phyloP scores from a whole-genome alignment of 2,113 vertebrate genomes.

The Mustela nigripes region DNA sequence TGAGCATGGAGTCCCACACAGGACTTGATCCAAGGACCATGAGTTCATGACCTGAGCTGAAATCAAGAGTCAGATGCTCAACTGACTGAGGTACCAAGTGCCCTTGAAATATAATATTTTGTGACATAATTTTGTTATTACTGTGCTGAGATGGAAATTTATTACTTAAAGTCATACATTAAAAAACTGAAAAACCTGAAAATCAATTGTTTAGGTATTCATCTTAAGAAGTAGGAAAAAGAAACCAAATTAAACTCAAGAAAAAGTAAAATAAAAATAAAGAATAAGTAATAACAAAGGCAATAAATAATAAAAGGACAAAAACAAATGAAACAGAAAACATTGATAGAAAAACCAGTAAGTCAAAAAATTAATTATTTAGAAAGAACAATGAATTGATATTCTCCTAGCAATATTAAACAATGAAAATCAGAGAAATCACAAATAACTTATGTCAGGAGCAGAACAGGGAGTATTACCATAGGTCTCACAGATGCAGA shows the following conservation, averaged over 20 bases:
- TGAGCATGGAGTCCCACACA: background rate
- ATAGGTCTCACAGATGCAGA: background rate
- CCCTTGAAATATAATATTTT: background rate
- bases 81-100: background rate
- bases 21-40: background rate
- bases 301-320: background rate
- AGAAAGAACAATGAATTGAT: background rate
- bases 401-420: background rate
- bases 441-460: background rate
- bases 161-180: background rate
- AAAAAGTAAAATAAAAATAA: background rate
- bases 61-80: background rate
- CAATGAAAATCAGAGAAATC: background rate
- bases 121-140: background rate
- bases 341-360: background rate
- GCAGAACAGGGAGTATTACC: background rate
- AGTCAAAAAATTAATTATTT: background rate
- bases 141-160: background rate
- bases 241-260: background rate
- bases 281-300: background rate
- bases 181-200: background rate
- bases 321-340: constrained; percentile 3
- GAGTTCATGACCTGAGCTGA: background rate
- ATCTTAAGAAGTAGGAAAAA: background rate
- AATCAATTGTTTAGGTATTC: background rate